phyloP scores from a whole-genome alignment of 2,888 invertebrate species.

The Hemithea aestivaria region DNA sequence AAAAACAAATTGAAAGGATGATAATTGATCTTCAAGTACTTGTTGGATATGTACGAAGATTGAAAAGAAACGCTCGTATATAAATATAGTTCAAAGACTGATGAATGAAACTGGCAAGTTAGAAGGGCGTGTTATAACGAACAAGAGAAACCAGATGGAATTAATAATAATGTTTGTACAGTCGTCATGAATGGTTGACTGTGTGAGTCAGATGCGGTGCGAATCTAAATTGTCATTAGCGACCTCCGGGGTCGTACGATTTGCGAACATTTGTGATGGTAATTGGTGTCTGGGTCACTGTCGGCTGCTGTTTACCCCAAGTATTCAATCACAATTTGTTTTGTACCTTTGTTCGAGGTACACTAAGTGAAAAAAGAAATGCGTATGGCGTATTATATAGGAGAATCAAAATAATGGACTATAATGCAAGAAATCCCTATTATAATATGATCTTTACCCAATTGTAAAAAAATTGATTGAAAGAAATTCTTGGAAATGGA shows the following conservation, averaged over 20 bases:
- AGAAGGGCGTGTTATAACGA: neutral
- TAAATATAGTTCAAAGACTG: no score
- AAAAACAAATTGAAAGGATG: constrained; percentile 7
- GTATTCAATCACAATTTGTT: neutral
- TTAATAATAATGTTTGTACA: constrained; percentile 20
- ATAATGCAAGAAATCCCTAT: no score
- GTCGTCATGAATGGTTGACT: constrained; percentile 30
- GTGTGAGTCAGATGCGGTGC: constrained; percentile 45
- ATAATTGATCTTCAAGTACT: neutral
- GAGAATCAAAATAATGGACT: no score
- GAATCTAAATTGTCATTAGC: constrained; percentile 50
- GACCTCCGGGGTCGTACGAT: constrained; percentile 58
- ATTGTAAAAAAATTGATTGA: no score
- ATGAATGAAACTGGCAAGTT: neutral
- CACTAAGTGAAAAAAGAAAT: no score
- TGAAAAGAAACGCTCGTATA: no score
- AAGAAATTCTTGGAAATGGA: no score
- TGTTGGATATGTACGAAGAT: no score
- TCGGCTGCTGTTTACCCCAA: constrained; percentile 13
- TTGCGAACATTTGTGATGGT: constrained; percentile 36
- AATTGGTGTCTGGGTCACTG: constrained; percentile 28
- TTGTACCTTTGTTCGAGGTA: no score
- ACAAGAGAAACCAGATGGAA: constrained; percentile 1
- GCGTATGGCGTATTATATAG: no score
- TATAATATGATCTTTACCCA: no score